These are phyloP conservation scores for Pandemis heparana DNA, from an alignment of 2,888 invertebrate species.

Conservation along the genomic window DNA sequence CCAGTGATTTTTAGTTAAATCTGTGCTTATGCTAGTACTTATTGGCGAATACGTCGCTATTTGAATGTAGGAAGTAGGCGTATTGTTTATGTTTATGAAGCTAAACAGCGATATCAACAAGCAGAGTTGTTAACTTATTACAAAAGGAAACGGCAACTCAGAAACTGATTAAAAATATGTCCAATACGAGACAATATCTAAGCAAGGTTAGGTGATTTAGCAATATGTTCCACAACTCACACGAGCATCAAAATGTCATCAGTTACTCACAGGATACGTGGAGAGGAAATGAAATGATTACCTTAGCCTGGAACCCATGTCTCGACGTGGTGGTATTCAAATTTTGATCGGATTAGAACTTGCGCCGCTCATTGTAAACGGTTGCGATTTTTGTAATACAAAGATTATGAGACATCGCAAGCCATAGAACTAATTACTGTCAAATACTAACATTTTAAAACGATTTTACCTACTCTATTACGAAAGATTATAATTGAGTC, in stretches of 20 bases:
- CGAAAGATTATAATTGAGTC: conserved; percentile 55
- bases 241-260: not conserved
- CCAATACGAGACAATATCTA: conserved; percentile 1
- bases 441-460: conserved; percentile 58
- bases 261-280: conserved; percentile 36
- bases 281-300: conserved; percentile 54
- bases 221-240: conserved; percentile 20
- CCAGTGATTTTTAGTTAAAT: not conserved
- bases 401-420: conserved; percentile 69
- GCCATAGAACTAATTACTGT: conserved; percentile 69
- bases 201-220: conserved; percentile 48
- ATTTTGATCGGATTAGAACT: conserved; percentile 67
- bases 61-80: conserved; percentile 39
- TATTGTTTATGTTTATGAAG: conserved; percentile 37
- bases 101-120: conserved; percentile 32
- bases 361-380: conserved; percentile 55
- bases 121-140: conserved; percentile 17
- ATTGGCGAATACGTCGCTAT: not conserved
- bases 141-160: conserved; percentile 29
- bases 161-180: conserved; percentile 12
- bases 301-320: conserved; percentile 83
- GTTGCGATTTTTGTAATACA: conserved; percentile 53
- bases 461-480: conserved; percentile 57
- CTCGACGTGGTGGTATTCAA: conserved; percentile 72
- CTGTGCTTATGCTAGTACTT: not conserved